Conservation (phyloP, 2,113 vertebrate species). For the Xenotilapia leptura region DNA sequence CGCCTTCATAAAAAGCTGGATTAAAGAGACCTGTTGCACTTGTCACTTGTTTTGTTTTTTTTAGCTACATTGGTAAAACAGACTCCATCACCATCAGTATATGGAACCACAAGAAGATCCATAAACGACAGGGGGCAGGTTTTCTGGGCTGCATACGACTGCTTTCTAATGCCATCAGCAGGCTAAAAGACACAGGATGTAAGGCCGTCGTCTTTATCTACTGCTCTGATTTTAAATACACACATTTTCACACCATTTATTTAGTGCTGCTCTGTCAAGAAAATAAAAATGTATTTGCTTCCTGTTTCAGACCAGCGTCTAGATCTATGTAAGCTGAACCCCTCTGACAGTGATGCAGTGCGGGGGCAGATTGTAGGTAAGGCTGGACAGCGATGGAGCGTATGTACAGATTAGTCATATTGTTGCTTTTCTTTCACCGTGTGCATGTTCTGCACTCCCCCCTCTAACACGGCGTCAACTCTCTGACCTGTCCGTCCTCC, state of each 20-base stretch:
- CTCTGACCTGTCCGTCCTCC: background rate
- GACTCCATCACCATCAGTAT: slow-evolving; percentile 98
- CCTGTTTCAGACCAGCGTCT: slow-evolving; percentile 88
- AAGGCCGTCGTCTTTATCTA: slow-evolving; percentile 23
- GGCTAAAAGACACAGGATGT: slow-evolving; percentile 97
- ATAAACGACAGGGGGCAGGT: slow-evolving; percentile 95
- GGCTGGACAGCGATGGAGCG: slow-evolving; percentile 16
- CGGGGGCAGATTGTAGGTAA: slow-evolving; percentile 98
- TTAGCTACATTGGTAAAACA: slow-evolving; percentile 88
- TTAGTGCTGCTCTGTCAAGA: background rate
- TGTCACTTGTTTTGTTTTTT: background rate
- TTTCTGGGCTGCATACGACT: slow-evolving; percentile 95
- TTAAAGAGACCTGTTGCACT: background rate
- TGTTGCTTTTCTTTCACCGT: background rate
- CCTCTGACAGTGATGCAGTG: slow-evolving; percentile 93
- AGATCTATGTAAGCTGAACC: slow-evolving; percentile 98
- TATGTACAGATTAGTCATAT: background rate
- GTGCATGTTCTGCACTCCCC: background rate
- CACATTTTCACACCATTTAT: background rate
- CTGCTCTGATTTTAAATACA: background rate
- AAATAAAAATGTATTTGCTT: background rate
- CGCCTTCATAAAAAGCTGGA: background rate
- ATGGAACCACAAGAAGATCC: slow-evolving; percentile 99
- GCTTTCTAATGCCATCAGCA: slow-evolving; percentile 95
- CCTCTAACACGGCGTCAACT: background rate